Conservation (phyloP, 2,113 vertebrate genomes). For the Psephotus haematonotus region DNA sequence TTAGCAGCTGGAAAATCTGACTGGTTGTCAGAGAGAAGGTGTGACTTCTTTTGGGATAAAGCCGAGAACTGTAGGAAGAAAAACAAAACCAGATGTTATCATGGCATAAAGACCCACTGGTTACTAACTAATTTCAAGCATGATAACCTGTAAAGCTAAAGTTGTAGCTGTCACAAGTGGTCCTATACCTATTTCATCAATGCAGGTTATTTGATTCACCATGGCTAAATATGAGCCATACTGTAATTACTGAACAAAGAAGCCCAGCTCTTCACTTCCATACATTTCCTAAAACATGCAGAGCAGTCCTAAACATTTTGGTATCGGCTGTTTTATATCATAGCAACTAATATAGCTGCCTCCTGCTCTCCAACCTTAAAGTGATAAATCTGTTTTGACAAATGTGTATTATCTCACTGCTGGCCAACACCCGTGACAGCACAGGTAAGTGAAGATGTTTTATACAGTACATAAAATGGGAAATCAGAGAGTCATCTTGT, state of each 20-base stretch:
- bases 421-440: background rate
- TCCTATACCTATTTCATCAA: background rate
- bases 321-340: background rate
- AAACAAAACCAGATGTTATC: background rate
- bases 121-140: constrained; percentile 25
- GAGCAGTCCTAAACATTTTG: background rate
- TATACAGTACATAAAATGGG: background rate
- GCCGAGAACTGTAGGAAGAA: background rate
- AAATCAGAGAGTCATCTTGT: background rate
- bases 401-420: background rate
- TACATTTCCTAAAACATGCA: background rate
- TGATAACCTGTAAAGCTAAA: background rate
- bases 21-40: constrained; percentile 35
- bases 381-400: background rate
- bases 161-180: background rate
- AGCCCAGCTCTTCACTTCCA: background rate
- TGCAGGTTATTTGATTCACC: constrained; percentile 36
- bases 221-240: constrained; percentile 2
- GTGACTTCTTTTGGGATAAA: background rate
- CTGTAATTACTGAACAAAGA: background rate
- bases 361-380: background rate
- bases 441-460: background rate
- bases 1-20: constrained; percentile 44
- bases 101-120: background rate
- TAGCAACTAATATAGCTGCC: background rate